phyloP scores from a whole-genome alignment of 2,797 vertebrate genomes.

The Hippoglossus hippoglossus region DNA sequence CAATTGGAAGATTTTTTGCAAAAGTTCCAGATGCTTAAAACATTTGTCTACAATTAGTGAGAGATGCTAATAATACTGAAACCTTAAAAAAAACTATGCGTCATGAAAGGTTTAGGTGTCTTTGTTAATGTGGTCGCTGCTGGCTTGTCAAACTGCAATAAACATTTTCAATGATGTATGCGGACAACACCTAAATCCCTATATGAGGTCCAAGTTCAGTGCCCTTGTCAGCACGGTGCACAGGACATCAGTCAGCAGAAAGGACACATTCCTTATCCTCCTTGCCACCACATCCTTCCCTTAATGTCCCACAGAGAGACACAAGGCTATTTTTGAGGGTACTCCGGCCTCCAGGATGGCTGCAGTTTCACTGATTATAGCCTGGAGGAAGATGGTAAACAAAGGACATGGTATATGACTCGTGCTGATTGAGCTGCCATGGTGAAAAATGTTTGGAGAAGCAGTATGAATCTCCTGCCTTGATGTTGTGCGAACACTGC shows the following conservation, averaged over 20 bases:
- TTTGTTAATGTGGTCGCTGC: conserved; percentile 18
- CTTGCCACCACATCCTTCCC: conserved; percentile 80
- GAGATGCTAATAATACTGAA: conserved; percentile 1
- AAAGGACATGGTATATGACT: conserved; percentile 52
- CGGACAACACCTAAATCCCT: conserved; percentile 9
- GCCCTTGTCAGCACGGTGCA: conserved; percentile 53
- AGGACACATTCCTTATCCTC: conserved; percentile 69
- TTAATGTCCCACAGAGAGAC: conserved; percentile 49
- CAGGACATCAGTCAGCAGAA: conserved; percentile 80
- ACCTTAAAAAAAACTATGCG: not conserved
- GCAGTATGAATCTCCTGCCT: conserved; percentile 16
- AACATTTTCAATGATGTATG: conserved; percentile 5
- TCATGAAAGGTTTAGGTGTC: conserved; percentile 3
- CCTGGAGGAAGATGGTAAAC: conserved; percentile 65
- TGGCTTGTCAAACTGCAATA: conserved; percentile 31
- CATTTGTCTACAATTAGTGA: not conserved
- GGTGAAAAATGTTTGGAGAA: conserved; percentile 45
- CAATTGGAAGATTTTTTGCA: not conserved
- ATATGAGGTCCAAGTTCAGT: conserved; percentile 35
- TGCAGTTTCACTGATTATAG: conserved; percentile 68
- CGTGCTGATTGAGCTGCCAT: conserved; percentile 37
- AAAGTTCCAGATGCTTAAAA: conserved; percentile 1
- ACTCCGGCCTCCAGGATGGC: conserved; percentile 59
- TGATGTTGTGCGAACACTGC: conserved; percentile 1
- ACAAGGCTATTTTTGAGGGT: conserved; percentile 66